Evolutionary conservation across 2,797 vertebrate genomes (phyloP).

Genomic region (Podarcis siculus): DNA sequence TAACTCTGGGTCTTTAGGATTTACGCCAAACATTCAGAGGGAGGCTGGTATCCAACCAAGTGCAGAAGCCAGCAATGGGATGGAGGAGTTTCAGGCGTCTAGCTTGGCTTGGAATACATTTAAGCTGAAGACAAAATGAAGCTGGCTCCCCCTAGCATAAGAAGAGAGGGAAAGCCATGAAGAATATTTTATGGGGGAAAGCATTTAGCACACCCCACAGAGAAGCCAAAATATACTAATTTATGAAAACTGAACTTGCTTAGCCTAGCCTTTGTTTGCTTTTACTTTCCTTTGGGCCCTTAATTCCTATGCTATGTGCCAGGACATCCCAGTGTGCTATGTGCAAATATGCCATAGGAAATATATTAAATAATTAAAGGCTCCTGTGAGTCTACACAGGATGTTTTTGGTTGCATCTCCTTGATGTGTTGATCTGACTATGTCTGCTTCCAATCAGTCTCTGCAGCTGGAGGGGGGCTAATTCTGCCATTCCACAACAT

Average conservation of each 20-base stretch:
- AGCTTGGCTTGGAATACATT: not conserved
- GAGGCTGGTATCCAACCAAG: conserved; percentile 31
- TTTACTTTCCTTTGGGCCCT: not conserved
- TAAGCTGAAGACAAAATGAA: not conserved
- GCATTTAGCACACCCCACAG: not conserved
- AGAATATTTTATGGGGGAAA: not conserved
- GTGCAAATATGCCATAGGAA: not conserved
- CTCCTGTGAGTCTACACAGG: not conserved
- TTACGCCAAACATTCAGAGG: conserved; percentile 25
- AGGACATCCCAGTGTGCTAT: not conserved
- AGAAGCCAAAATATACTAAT: not conserved
- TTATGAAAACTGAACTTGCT: not conserved
- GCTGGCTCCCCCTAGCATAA: conserved; percentile 6
- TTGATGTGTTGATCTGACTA: not conserved
- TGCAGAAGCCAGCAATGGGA: conserved; percentile 1
- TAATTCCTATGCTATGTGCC: not conserved
- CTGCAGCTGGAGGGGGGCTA: not conserved
- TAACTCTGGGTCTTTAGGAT: conserved; percentile 36
- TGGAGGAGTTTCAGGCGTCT: not conserved
- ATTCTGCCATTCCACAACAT: not conserved
- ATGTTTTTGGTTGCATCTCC: not conserved
- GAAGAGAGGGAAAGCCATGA: not conserved
- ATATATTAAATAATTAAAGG: not conserved
- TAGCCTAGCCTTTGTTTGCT: not conserved
- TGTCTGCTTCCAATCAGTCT: not conserved